phyloP scores from a whole-genome alignment of 1,140 invertebrate genomes.

The Drosophila ogumai region DNA sequence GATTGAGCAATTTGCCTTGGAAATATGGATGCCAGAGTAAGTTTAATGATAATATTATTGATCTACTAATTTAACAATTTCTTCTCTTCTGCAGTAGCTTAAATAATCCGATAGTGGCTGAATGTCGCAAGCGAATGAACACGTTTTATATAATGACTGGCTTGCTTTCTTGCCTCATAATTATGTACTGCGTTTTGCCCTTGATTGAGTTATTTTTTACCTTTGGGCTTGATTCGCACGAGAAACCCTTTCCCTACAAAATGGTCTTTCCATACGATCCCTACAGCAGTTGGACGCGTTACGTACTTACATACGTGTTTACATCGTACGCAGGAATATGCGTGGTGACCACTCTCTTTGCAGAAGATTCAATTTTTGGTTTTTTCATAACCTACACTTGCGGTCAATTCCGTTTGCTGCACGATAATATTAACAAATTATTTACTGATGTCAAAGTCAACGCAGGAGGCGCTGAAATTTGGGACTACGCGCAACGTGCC shows the following conservation, averaged over 20 bases:
- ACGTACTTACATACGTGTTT: slow-evolving; percentile 72
- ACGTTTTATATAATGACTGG: slow-evolving; percentile 73
- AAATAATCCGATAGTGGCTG: slow-evolving; percentile 35
- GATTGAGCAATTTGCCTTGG: slow-evolving; percentile 60
- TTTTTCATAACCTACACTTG: slow-evolving; percentile 81
- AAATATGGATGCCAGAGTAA: slow-evolving; percentile 81
- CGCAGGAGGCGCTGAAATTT: not conserved
- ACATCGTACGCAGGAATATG: slow-evolving; percentile 80
- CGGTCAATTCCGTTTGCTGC: slow-evolving; percentile 73
- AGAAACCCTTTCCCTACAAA: slow-evolving; percentile 82
- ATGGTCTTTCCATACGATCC: slow-evolving; percentile 79
- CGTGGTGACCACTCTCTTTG: slow-evolving; percentile 83
- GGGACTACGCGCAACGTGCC: not conserved
- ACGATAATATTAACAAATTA: slow-evolving; percentile 57
- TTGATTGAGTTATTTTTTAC: slow-evolving; percentile 64
- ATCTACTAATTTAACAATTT: not conserved
- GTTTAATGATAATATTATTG: not conserved
- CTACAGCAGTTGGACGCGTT: slow-evolving; percentile 53
- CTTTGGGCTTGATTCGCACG: slow-evolving; percentile 20
- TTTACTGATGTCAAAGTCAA: slow-evolving; percentile 10
- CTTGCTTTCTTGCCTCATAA: slow-evolving; percentile 67
- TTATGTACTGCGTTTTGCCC: slow-evolving; percentile 79
- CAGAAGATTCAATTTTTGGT: slow-evolving; percentile 79
- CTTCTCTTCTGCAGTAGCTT: slow-evolving; percentile 15
- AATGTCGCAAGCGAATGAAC: slow-evolving; percentile 62